Evolutionary conservation across 35 echinoderm and acorn worm species (phyloP), one percentile per base, ranked within the genome.

Genomic region (Apostichopus parvimensis): DNA sequence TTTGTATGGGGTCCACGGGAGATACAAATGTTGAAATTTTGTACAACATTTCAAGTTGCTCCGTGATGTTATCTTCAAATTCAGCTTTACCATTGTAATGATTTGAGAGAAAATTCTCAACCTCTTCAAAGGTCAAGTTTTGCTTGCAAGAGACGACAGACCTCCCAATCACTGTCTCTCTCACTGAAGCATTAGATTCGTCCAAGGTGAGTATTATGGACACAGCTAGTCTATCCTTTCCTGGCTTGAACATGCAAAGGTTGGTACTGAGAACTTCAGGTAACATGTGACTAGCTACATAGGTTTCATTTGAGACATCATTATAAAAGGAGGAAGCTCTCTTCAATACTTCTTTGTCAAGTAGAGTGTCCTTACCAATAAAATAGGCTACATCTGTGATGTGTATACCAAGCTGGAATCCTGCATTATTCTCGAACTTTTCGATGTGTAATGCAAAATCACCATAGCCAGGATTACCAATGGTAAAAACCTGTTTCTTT

Each of bases 381-480:
- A 96, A 98, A 92, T 77, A 98, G 52, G 93, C 87, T 3, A 98
- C 97, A 93, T 98, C 97, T 8, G 97, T 73, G 7, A 98, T 91
- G 77, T 98, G 97, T 24, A 98, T 80, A 1, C 94, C 97, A 45
- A 98, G 87, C 60, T 80, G 24, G 58, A 87, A 92, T 53, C 18
- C 17, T 53, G 82, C 55, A 24, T 90, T 85, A 2, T 54, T 18
- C 1, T 87, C 8, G 4, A 45, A 45, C 11, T 17, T 28, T 26
- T 94, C 72, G 15, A 96, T 77, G 58, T 93, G 95, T 2, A 98
- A 28, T 61, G 93, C 97, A 52, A 94, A 45, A 77, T 96, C 94
- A 15, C 78, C 54, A 9, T 62, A 87, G 45, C 86, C 95, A 18
- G 86, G 80, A 5, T 85, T 89, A 61, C 95, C 97, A 28, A 98